These are phyloP conservation scores for Serrognathus titanus DNA, from an alignment of 2,888 invertebrate genomes.

Conservation along the genomic window DNA sequence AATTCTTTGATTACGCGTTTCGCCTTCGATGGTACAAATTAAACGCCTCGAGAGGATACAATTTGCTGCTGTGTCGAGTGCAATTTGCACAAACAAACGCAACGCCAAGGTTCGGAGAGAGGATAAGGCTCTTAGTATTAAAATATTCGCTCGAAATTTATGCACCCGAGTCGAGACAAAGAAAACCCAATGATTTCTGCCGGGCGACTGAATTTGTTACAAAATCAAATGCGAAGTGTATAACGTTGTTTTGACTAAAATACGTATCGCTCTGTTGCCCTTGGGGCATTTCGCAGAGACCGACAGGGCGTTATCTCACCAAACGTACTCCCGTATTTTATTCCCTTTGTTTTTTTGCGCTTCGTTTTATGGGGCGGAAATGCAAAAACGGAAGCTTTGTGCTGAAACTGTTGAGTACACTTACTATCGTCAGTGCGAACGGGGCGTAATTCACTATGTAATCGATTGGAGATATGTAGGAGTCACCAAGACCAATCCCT, in stretches of 20 bases:
- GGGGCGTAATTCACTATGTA: conserved; percentile 34
- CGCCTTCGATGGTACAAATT: no score
- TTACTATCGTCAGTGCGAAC: conserved; percentile 31
- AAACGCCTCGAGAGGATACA: no score
- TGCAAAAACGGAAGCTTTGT: no score
- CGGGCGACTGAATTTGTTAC: neutral
- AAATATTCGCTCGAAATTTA: no score
- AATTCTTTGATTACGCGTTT: no score
- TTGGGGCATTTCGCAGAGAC: neutral
- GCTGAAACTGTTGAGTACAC: neutral
- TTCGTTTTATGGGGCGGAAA: no score
- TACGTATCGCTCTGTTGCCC: neutral
- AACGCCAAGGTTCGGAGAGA: no score
- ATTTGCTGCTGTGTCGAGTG: no score
- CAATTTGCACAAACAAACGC: no score
- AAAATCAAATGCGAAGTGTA: neutral
- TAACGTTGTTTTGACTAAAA: neutral
- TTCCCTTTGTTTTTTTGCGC: neutral
- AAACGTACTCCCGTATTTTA: neutral
- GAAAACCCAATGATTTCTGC: no score
- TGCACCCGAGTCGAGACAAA: no score
- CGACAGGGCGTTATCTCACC: neutral
- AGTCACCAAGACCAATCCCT: conserved; percentile 35
- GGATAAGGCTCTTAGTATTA: no score
- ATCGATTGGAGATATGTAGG: conserved; percentile 38